Evolutionary conservation across 2,888 invertebrate genomes (phyloP).

Genomic region (Ommatoiulus sabulosus): DNA sequence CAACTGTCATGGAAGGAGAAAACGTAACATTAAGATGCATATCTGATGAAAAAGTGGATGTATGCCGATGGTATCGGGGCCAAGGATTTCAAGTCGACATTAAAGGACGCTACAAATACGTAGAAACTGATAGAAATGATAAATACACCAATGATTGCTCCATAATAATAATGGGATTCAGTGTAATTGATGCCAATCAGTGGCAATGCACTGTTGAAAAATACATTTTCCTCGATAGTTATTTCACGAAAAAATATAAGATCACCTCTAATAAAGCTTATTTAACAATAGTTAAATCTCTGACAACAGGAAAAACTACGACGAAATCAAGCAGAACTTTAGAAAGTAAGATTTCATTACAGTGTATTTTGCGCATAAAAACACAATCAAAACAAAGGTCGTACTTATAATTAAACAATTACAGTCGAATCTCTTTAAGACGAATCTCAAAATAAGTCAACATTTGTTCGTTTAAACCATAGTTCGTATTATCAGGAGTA

Average conservation of each 20-base stretch:
- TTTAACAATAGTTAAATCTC: neutral
- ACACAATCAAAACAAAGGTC: too few species aligned
- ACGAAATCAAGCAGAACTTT: too few species aligned
- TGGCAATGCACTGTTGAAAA: neutral
- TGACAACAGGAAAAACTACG: too few species aligned
- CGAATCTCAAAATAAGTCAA: too few species aligned
- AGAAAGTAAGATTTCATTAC: too few species aligned
- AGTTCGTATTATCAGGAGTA: too few species aligned
- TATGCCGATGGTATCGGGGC: neutral
- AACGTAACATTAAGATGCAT: neutral
- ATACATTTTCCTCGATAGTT: too few species aligned
- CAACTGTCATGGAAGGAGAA: neutral
- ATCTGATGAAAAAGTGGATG: neutral
- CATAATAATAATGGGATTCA: neutral
- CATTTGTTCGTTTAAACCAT: too few species aligned
- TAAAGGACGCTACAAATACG: neutral
- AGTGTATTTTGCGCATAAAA: too few species aligned
- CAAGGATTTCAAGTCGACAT: neutral
- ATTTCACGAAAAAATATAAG: too few species aligned
- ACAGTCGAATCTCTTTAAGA: too few species aligned
- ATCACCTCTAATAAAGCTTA: neutral
- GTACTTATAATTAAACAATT: too few species aligned
- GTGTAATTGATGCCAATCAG: neutral
- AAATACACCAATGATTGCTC: neutral
- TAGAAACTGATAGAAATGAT: neutral